Conservation (phyloP, 2,113 vertebrate species). For the Muscicapa adusta region DNA sequence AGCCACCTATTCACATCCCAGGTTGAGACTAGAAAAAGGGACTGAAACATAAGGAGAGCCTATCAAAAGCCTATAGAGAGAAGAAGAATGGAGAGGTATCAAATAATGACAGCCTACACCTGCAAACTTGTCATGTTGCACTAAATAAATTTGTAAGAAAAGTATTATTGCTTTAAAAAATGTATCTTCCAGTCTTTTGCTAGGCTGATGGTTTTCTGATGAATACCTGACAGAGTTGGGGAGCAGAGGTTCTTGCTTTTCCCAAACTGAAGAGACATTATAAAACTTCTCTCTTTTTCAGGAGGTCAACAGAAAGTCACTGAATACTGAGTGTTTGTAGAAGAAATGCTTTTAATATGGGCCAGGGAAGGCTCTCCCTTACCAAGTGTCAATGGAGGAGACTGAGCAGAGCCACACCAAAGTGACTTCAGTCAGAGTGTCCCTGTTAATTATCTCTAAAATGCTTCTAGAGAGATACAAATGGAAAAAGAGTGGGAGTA, state of each 20-base stretch:
- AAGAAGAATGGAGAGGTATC: slow-evolving; percentile 25
- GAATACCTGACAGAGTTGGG: neutral
- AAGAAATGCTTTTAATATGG: neutral
- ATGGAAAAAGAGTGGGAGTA: neutral
- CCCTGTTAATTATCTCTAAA: neutral
- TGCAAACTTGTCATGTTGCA: neutral
- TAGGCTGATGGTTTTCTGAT: neutral
- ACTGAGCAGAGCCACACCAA: neutral
- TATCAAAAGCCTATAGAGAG: neutral
- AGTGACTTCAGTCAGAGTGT: neutral
- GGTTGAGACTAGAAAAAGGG: neutral
- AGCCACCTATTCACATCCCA: neutral
- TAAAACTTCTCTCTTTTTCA: neutral
- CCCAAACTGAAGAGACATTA: neutral
- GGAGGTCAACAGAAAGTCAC: neutral
- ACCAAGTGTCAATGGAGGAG: neutral
- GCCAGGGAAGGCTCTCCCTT: neutral
- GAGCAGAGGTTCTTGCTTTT: neutral
- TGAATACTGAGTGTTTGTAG: neutral
- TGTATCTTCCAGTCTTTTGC: neutral
- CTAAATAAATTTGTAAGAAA: neutral
- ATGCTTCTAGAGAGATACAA: neutral
- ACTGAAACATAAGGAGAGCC: slow-evolving; percentile 32
- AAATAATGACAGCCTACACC: neutral
- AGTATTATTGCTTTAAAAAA: neutral